phyloP scores from a whole-genome alignment of 2,888 invertebrate genomes.

The Prenolepis imparis region DNA sequence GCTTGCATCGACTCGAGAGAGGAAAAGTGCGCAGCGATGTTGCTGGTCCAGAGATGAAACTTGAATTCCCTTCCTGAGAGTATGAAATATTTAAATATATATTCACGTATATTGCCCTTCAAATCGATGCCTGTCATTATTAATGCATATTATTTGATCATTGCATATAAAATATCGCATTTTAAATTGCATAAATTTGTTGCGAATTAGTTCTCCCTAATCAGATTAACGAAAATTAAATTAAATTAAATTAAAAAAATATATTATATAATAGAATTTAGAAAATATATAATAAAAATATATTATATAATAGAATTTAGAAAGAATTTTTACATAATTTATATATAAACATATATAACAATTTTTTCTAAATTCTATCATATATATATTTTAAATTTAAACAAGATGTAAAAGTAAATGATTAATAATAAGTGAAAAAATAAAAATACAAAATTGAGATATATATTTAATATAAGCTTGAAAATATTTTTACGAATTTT shows the following conservation, averaged over 20 bases:
- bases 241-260: too few relatives aligned
- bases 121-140: constrained; percentile 7
- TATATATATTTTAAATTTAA: not conserved
- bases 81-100: constrained; percentile 5
- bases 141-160: not conserved
- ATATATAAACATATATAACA: too few relatives aligned
- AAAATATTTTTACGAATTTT: not conserved
- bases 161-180: not conserved
- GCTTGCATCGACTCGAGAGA: constrained; percentile 57
- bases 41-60: not conserved
- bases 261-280: too few relatives aligned
- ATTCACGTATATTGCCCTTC: not conserved
- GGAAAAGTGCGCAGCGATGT: constrained; percentile 10
- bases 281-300: not conserved
- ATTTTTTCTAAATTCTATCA: too few relatives aligned
- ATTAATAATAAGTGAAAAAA: not conserved
- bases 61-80: constrained; percentile 17
- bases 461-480: not conserved
- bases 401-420: not conserved
- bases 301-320: too few relatives aligned
- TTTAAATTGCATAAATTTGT: not conserved
- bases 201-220: not conserved
- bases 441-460: not conserved
- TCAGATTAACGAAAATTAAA: too few relatives aligned
- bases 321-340: too few relatives aligned